Conservation (phyloP, 2,113 vertebrate species). For the Cranoglanis bouderius region DNA sequence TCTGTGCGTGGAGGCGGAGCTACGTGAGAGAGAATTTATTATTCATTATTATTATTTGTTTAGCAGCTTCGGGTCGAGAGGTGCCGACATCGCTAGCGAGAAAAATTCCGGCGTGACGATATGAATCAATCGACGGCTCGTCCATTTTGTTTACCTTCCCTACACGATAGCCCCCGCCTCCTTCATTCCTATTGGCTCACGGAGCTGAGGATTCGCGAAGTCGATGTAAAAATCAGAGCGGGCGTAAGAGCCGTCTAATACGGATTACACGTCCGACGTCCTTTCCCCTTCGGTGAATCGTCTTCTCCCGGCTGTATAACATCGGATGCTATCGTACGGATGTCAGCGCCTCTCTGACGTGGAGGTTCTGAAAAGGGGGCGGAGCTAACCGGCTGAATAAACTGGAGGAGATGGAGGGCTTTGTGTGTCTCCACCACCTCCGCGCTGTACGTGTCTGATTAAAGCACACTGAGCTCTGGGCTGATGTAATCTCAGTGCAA, state of each 20-base stretch:
- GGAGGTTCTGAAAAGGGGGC: neutral
- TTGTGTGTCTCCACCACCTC: neutral
- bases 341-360: too few relatives aligned
- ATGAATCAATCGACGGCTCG: neutral
- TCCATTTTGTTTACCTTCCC: neutral
- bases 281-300: neutral
- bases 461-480: neutral
- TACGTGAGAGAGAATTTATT: too few relatives aligned
- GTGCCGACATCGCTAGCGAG: too few relatives aligned
- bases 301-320: neutral
- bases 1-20: neutral
- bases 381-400: neutral
- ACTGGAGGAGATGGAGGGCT: too few relatives aligned
- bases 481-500: constrained; percentile 26
- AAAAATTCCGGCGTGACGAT: neutral
- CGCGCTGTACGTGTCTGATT: neutral
- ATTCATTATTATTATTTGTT: neutral
- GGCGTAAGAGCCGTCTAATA: neutral
- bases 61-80: neutral
- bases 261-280: neutral
- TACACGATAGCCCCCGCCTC: neutral
- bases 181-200: neutral
- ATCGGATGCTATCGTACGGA: neutral
- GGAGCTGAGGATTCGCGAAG: neutral
- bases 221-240: neutral